Evolutionary conservation across 2,113 vertebrate genomes (phyloP).

Genomic region (Ameiurus melas): DNA sequence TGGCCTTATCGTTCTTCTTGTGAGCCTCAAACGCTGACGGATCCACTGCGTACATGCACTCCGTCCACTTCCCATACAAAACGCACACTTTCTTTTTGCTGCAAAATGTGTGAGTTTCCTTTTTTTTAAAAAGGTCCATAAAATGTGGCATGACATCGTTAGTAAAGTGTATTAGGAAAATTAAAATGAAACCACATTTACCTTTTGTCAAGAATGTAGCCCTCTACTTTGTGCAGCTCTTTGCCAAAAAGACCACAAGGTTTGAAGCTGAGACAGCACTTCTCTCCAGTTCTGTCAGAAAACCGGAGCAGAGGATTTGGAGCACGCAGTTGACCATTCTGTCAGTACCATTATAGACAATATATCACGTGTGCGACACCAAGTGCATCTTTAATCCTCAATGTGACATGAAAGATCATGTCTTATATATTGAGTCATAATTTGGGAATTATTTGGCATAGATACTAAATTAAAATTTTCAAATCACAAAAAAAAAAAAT

Average conservation of each 20-base stretch:
- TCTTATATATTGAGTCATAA: not conserved
- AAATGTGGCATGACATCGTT: not conserved
- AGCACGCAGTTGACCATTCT: not conserved
- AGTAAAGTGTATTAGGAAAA: not conserved
- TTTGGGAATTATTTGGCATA: not conserved
- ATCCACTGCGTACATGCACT: conserved; percentile 88
- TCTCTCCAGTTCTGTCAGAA: conserved; percentile 87
- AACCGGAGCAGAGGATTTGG: conserved; percentile 23
- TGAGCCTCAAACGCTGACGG: conserved; percentile 82
- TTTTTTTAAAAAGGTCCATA: not conserved
- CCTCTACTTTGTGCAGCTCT: conserved; percentile 97
- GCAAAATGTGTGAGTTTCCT: conserved; percentile 22
- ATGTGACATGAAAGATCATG: not conserved
- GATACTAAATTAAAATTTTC: not conserved
- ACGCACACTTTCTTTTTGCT: conserved; percentile 95
- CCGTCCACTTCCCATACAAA: conserved; percentile 96
- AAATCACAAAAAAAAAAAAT: not conserved
- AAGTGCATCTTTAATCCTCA: not conserved
- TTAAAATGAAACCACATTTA: conserved; percentile 56
- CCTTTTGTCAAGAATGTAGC: conserved; percentile 98
- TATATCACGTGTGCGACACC: not conserved
- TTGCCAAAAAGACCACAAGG: conserved; percentile 97
- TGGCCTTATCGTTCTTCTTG: conserved; percentile 85
- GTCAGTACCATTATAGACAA: not conserved
- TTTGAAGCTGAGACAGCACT: conserved; percentile 91